A percentile compares a stretch with the other conserved stretches of the same genome.
Evolutionary conservation across 2,797 vertebrate species (phyloP).

Genomic region (Manis javanica): DNA sequence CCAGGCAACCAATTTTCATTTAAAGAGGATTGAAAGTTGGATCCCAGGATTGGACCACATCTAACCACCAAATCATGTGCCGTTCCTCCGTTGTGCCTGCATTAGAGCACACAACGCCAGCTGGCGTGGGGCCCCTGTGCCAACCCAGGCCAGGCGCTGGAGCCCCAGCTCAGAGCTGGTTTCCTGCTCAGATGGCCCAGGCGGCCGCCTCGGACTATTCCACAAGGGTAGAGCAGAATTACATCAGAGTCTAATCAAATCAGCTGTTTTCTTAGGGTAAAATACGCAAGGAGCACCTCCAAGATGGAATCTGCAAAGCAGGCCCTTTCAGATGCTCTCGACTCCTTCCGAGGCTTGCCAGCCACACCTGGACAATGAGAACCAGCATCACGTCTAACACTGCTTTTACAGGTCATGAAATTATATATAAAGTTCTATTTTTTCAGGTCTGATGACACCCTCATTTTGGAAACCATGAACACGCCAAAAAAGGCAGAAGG

Average conservation of each 20-base stretch:
- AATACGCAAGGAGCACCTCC: neutral
- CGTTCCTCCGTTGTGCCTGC: neutral
- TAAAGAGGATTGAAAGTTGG: neutral
- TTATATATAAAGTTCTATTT: neutral
- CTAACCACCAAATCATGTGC: no score
- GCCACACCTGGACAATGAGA: neutral
- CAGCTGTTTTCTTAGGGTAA: neutral
- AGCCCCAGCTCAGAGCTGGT: neutral
- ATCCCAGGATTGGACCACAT: neutral
- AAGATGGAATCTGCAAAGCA: neutral
- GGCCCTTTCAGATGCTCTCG: neutral
- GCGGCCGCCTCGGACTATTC: no score
- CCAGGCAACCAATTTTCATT: neutral
- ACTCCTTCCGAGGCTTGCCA: neutral
- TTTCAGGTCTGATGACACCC: neutral
- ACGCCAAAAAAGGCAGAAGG: neutral
- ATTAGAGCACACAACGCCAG: neutral
- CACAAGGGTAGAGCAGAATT: fast-evolving
- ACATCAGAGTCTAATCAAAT: neutral
- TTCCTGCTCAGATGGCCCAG: neutral
- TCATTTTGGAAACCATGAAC: neutral
- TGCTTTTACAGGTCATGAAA: neutral
- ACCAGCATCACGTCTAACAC: neutral
- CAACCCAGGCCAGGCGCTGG: fast-evolving
- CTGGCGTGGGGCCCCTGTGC: fast-evolving